Conservation (phyloP, 1,140 invertebrate species). For the Diprion similis region DNA sequence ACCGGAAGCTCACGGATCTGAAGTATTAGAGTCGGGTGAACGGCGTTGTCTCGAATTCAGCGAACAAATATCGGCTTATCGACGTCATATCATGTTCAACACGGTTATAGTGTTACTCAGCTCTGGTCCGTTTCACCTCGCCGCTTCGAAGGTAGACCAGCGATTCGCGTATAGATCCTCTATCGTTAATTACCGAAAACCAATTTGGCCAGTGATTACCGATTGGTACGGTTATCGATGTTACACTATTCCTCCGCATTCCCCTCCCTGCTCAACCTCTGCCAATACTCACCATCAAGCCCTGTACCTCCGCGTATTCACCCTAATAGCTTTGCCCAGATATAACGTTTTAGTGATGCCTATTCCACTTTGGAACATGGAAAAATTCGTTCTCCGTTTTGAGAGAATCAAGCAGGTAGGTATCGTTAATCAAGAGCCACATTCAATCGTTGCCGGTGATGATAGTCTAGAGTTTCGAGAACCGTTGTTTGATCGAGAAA, state of each 20-base stretch:
- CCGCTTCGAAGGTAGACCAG: background rate
- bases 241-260: background rate
- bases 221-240: slow-evolving; percentile 3
- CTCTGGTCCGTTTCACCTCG: background rate
- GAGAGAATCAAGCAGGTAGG: no score
- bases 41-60: background rate
- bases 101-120: background rate
- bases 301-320: background rate
- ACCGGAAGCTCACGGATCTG: background rate
- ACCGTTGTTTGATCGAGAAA: no score
- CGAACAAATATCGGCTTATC: slow-evolving; percentile 1
- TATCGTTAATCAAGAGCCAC: no score
- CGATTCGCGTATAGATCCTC: background rate
- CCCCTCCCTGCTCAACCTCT: no score
- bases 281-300: no score
- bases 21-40: background rate
- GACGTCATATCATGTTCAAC: background rate
- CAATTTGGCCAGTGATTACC: slow-evolving; percentile 5
- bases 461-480: no score
- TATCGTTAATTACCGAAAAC: slow-evolving; percentile 6
- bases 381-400: no score
- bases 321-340: no score
- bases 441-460: no score
- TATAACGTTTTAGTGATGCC: no score
- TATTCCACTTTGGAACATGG: no score